phyloP scores from a whole-genome alignment of 2,888 invertebrate genomes.

The Pogonocherus hispidulus region DNA sequence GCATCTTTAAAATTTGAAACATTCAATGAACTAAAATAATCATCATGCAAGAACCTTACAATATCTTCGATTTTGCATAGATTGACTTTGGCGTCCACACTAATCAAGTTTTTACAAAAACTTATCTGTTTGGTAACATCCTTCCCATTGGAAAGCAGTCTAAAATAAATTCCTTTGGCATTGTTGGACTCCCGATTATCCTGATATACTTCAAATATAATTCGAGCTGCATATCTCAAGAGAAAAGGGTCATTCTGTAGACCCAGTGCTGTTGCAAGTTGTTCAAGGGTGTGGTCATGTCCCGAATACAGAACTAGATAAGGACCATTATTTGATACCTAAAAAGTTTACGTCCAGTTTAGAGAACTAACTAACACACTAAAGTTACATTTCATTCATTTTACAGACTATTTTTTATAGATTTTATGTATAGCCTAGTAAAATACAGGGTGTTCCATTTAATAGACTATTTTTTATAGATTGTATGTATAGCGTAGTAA shows the following conservation, averaged over 20 bases:
- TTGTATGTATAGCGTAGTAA: too few relatives aligned
- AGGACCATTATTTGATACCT: constrained; percentile 65
- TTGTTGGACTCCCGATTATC: constrained; percentile 68
- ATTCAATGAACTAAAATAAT: constrained; percentile 86
- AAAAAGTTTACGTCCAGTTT: constrained; percentile 32
- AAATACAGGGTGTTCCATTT: too few relatives aligned
- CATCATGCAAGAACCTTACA: constrained; percentile 88
- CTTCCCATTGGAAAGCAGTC: constrained; percentile 87
- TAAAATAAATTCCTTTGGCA: constrained; percentile 82
- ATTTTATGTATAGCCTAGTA: too few relatives aligned
- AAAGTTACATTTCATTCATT: too few relatives aligned
- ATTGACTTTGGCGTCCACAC: constrained; percentile 70
- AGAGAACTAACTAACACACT: too few relatives aligned
- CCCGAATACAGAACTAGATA: constrained; percentile 76
- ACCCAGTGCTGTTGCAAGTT: constrained; percentile 85
- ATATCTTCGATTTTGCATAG: constrained; percentile 91
- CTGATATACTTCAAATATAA: constrained; percentile 90
- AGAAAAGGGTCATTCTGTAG: constrained; percentile 76
- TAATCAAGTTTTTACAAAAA: constrained; percentile 81
- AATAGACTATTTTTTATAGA: too few relatives aligned
- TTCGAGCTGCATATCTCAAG: constrained; percentile 85
- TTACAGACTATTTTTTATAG: too few relatives aligned
- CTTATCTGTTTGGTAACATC: constrained; percentile 86
- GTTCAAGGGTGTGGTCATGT: constrained; percentile 92
- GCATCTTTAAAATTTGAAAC: constrained; percentile 92